phyloP scores from a whole-genome alignment of 1,140 invertebrate genomes.

The Drosophila tani region DNA sequence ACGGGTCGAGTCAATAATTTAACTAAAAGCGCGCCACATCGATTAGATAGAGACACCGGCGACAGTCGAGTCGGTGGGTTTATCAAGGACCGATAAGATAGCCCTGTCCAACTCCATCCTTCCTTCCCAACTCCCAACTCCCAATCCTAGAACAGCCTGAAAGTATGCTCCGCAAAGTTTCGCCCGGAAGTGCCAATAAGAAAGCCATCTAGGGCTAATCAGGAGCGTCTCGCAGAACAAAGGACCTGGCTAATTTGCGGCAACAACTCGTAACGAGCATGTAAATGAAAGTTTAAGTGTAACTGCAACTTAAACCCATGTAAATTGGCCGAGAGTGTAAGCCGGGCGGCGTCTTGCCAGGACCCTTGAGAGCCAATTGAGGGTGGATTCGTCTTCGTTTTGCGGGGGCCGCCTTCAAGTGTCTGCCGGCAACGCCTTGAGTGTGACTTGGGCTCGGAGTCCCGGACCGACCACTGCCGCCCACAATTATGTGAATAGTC shows the following conservation, averaged over 20 bases:
- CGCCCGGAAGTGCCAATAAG: conserved; percentile 70
- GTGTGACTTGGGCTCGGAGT: conserved; percentile 64
- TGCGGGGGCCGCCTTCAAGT: conserved; percentile 55
- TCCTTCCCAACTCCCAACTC: conserved; percentile 2
- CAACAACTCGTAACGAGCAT: conserved; percentile 73
- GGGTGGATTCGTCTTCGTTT: conserved; percentile 68
- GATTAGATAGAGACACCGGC: conserved; percentile 64
- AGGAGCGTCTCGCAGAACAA: conserved; percentile 39
- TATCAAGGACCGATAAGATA: conserved; percentile 54
- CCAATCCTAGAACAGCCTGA: conserved; percentile 5
- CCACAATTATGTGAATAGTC: conserved; percentile 80
- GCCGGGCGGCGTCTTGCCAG: conserved; percentile 17
- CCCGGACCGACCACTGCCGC: conserved; percentile 26
- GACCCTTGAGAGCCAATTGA: conserved; percentile 72
- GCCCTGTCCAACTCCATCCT: neutral
- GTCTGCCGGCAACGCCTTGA: conserved; percentile 77
- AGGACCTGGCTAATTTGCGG: conserved; percentile 73
- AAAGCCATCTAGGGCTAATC: conserved; percentile 55
- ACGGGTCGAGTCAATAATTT: conserved; percentile 65
- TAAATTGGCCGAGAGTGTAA: conserved; percentile 42
- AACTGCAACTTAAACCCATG: conserved; percentile 38
- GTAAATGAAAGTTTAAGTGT: conserved; percentile 71
- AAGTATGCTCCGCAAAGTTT: conserved; percentile 57
- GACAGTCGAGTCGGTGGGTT: conserved; percentile 22
- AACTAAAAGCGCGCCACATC: conserved; percentile 50